Percentiles rank a stretch among this genome's conserved stretches.
phyloP scores from a whole-genome alignment of 2,113 vertebrate species.

The Aegypius monachus region DNA sequence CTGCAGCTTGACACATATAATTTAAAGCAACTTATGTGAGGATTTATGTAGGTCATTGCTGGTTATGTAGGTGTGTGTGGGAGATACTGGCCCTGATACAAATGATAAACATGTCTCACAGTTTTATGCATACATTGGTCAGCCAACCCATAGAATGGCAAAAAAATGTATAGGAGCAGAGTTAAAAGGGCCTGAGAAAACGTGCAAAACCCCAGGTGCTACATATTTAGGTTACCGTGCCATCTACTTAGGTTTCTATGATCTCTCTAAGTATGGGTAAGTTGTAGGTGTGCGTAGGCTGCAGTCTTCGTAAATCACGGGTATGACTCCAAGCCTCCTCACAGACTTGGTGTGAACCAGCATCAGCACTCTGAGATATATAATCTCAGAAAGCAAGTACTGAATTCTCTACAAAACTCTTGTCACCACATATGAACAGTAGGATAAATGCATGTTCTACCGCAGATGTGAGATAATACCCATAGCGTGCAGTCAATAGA shows the following conservation, averaged over 20 bases:
- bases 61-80: background rate
- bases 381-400: slow-evolving; percentile 57
- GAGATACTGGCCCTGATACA: slow-evolving; percentile 22
- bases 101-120: background rate
- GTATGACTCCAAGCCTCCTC: slow-evolving; percentile 49
- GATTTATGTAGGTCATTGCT: slow-evolving; percentile 74
- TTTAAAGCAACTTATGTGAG: slow-evolving; percentile 15
- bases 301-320: slow-evolving; percentile 61
- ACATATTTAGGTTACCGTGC: slow-evolving; percentile 65
- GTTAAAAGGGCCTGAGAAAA: slow-evolving; percentile 65
- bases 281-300: slow-evolving; percentile 71
- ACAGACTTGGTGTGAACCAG: slow-evolving; percentile 61
- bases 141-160: slow-evolving; percentile 14
- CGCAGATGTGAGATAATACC: slow-evolving; percentile 77
- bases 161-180: slow-evolving; percentile 17
- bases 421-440: slow-evolving; percentile 65
- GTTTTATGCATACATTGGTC: slow-evolving; percentile 22
- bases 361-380: slow-evolving; percentile 42
- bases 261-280: slow-evolving; percentile 70
- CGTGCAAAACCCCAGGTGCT: slow-evolving; percentile 62
- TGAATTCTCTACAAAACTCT: slow-evolving; percentile 48
- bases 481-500: background rate
- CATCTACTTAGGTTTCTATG: slow-evolving; percentile 70
- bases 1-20: slow-evolving; percentile 38
- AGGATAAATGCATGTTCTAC: slow-evolving; percentile 45